These are phyloP conservation scores for Phengaris alcon DNA, from an alignment of 2,888 invertebrate species.

Conservation along the genomic window DNA sequence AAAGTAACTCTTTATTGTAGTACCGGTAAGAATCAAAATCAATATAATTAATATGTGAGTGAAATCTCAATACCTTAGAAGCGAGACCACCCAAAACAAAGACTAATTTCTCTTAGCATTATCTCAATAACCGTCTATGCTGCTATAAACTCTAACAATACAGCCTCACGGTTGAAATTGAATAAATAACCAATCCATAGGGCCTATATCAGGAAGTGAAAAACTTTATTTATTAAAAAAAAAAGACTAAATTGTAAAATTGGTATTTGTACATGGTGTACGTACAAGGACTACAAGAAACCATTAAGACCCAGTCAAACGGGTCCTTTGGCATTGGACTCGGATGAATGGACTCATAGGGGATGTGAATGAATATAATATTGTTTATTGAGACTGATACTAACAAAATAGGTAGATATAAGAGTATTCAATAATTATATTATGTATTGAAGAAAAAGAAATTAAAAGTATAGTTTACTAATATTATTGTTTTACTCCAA, in stretches of 20 bases:
- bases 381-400: conserved; percentile 35
- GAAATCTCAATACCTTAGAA: conserved; percentile 58
- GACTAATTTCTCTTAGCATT: conserved; percentile 53
- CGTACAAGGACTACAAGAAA: conserved; percentile 3
- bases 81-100: conserved; percentile 56
- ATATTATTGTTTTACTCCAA: too few relatives aligned
- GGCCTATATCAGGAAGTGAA: background rate
- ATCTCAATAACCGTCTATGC: background rate
- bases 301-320: conserved; percentile 10
- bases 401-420: background rate
- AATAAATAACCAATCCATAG: background rate
- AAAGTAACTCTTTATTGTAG: conserved; percentile 15
- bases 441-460: too few relatives aligned
- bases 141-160: conserved; percentile 27
- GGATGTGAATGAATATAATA: conserved; percentile 29
- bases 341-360: background rate
- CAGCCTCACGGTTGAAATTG: background rate
- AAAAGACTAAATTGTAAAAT: background rate
- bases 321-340: conserved; percentile 17
- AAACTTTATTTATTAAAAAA: background rate
- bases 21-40: conserved; percentile 9
- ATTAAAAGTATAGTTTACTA: too few relatives aligned
- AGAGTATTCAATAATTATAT: too few relatives aligned
- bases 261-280: conserved; percentile 26
- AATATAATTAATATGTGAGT: conserved; percentile 44